These are phyloP conservation scores for Patella ulyssiponensis DNA, from an alignment of 2,888 invertebrate genomes.

Conservation along the genomic window DNA sequence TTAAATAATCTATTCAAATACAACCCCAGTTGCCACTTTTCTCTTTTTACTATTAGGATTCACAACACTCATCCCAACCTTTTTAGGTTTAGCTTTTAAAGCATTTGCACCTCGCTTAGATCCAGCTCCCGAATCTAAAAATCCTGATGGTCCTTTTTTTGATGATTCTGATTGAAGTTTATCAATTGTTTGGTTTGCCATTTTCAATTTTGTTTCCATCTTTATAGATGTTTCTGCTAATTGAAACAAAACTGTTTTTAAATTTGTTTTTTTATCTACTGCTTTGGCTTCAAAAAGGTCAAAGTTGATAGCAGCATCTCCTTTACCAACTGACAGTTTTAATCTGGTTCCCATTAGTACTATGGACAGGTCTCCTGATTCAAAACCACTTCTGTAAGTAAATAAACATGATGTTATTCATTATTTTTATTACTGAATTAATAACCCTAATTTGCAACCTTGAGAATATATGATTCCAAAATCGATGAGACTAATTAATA, in stretches of 20 bases:
- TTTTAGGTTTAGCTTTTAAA: constrained; percentile 56
- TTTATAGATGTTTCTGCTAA: constrained; percentile 54
- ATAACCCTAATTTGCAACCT: too few species aligned
- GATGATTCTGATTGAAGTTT: constrained; percentile 48
- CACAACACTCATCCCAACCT: constrained; percentile 67
- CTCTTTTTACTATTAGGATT: constrained; percentile 67
- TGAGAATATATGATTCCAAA: background rate
- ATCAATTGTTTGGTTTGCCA: constrained; percentile 58
- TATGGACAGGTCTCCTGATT: constrained; percentile 54
- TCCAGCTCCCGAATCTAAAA: constrained; percentile 52
- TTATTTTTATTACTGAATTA: too few species aligned
- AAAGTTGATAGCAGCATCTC: constrained; percentile 47
- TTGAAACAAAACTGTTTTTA: constrained; percentile 59
- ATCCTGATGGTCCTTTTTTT: constrained; percentile 30
- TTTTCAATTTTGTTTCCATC: constrained; percentile 53
- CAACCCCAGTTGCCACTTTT: constrained; percentile 66
- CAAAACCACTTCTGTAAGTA: constrained; percentile 57
- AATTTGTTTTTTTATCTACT: constrained; percentile 60
- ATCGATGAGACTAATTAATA: background rate
- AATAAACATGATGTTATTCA: background rate
- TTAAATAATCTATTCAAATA: constrained; percentile 54
- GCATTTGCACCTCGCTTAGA: constrained; percentile 52
- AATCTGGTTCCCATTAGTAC: constrained; percentile 57
- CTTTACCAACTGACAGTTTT: constrained; percentile 59
- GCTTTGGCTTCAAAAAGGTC: constrained; percentile 66